Evolutionary conservation across 1,140 invertebrate species (phyloP), one percentile per base, ranked within the genome.

Genomic region (Eurosta solidaginis): DNA sequence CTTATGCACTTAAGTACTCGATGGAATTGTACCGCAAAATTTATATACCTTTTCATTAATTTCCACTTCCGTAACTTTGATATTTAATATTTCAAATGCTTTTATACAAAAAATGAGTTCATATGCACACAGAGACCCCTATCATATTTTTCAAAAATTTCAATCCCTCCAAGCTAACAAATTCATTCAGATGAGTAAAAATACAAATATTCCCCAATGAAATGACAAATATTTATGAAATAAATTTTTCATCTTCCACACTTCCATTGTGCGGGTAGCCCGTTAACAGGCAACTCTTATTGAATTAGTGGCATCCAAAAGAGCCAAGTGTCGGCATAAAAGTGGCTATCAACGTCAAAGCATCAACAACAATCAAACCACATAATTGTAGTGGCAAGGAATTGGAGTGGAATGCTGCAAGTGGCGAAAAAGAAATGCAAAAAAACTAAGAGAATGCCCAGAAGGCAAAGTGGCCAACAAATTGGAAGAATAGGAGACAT

Each of bases 271-370:
- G 54, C 2, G 20, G 3, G 33, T 27, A 6, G n/a, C 59, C 3
- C 20, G 59, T 40, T 68, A 68, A 68, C 33, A 36, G 59, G 59
- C 33, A 40, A 42, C 59, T 36, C 33, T 68, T 68, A 68, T 68
- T 68, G 59, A 68, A 68, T 68, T 68, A 68, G 59, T 68, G 59
- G 36, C 33, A 68, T 40, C 36, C 59, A 68, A 68, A n/a, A 68
- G 29, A 68, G 59, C 59, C 59, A 68, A 68, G 59, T 68, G 59
- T 40, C 59, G 59, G n/a, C 59, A 68, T 36, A 40, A 68, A 68
- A 68, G 59, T 68, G 59, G 59, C 29, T 33, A 68, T 68, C 59
- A 68, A 22, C 59, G 40, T n/a, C 59, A 68, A 36, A 68, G 40
- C 59, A 68, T 40, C 29, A 33, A 17, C 50, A 54, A 54, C 50